phyloP scores from a whole-genome alignment of 2,113 vertebrate genomes.

The Semnornis frantzii region DNA sequence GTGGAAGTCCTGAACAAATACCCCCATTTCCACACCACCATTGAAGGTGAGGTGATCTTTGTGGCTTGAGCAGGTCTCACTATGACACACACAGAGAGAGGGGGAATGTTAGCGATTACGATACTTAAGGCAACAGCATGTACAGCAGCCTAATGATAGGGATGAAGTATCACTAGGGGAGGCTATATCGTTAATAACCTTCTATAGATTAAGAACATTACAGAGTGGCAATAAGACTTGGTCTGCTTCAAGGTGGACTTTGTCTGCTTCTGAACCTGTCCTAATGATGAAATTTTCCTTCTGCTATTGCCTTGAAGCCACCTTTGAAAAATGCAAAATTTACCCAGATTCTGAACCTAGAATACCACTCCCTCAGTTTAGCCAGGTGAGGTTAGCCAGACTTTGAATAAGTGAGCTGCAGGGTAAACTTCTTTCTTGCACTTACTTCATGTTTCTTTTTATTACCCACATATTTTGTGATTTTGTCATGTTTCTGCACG shows the following conservation, averaged over 20 bases:
- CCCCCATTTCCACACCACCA: slow-evolving; percentile 88
- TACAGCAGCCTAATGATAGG: not conserved
- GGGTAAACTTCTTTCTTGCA: not conserved
- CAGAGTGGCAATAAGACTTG: not conserved
- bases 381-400: not conserved
- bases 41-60: slow-evolving; percentile 81
- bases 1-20: slow-evolving; percentile 85
- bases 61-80: not conserved
- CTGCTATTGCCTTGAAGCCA: not conserved
- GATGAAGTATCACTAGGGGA: not conserved
- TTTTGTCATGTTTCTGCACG: not conserved
- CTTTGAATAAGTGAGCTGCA: not conserved
- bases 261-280: not conserved
- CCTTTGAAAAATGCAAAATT: not conserved
- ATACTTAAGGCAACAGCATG: not conserved
- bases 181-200: not conserved
- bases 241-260: not conserved
- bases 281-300: not conserved
- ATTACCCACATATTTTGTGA: not conserved
- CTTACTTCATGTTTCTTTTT: not conserved
- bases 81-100: not conserved
- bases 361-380: not conserved
- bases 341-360: not conserved
- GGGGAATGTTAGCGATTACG: not conserved
- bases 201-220: not conserved